A percentile compares a stretch with the other conserved stretches of the same genome.
These are phyloP conservation scores for Sitta europaea DNA, from an alignment of 2,113 vertebrate species.

Conservation along the genomic window DNA sequence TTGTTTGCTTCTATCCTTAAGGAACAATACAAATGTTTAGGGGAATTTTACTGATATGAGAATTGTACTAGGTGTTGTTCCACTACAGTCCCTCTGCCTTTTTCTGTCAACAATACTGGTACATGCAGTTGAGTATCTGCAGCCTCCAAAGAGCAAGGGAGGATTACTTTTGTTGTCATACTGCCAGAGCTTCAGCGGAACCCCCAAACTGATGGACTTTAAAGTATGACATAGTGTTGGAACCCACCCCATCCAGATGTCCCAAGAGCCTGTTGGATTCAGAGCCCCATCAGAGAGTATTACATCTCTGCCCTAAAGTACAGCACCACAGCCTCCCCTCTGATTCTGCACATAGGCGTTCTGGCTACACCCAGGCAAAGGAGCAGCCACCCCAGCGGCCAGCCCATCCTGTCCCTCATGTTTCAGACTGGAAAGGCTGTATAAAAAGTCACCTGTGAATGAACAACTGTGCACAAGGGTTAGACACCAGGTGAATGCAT, in stretches of 20 bases:
- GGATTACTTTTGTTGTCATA: neutral
- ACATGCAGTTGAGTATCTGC: neutral
- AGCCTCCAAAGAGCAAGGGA: neutral
- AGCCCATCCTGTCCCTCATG: neutral
- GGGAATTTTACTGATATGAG: neutral
- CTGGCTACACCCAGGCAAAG: rapidly evolving
- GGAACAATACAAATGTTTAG: neutral
- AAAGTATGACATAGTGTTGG: neutral
- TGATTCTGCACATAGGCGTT: neutral
- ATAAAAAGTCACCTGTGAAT: neutral
- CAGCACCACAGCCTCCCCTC: neutral
- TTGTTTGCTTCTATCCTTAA: neutral
- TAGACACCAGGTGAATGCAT: neutral
- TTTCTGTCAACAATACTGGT: neutral
- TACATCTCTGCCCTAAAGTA: neutral
- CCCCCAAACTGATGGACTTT: neutral
- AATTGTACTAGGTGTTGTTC: neutral
- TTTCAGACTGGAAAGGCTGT: neutral
- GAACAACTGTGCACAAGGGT: neutral
- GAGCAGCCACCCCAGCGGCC: neutral
- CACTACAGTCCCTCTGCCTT: neutral
- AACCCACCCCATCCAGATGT: neutral
- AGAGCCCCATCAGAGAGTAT: neutral
- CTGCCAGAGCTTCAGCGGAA: neutral
- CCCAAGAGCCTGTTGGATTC: neutral